These are phyloP conservation scores for Tragopan temminckii DNA, from an alignment of 2,797 vertebrate species.

Conservation along the genomic window DNA sequence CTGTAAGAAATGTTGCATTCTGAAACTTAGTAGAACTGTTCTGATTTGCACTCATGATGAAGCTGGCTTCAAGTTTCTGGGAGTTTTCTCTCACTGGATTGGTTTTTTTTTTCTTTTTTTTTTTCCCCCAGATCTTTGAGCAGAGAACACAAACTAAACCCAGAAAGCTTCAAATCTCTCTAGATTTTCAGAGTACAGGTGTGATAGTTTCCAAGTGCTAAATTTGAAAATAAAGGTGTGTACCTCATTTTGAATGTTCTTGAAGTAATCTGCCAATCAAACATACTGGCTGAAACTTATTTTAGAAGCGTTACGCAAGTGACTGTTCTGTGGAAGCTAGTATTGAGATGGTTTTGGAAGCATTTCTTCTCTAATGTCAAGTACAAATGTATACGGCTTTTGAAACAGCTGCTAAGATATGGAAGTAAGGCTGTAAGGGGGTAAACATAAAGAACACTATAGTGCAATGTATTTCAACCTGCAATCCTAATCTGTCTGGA, in stretches of 20 bases:
- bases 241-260: neutral
- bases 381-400: neutral
- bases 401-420: neutral
- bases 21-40: neutral
- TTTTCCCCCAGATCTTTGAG: neutral
- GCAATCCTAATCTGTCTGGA: constrained; percentile 15
- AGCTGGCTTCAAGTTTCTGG: neutral
- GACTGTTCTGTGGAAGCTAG: neutral
- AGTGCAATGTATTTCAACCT: neutral
- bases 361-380: neutral
- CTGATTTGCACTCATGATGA: neutral
- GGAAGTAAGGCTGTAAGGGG: neutral
- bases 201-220: neutral
- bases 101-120: neutral
- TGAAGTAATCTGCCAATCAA: neutral
- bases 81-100: neutral
- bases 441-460: neutral
- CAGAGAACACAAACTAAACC: neutral
- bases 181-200: neutral
- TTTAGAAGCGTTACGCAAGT: neutral
- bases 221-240: neutral
- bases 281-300: neutral
- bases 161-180: neutral
- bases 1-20: neutral
- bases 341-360: neutral